phyloP scores from a whole-genome alignment of 2,113 vertebrate genomes.

The Actenoides lindsayi region DNA sequence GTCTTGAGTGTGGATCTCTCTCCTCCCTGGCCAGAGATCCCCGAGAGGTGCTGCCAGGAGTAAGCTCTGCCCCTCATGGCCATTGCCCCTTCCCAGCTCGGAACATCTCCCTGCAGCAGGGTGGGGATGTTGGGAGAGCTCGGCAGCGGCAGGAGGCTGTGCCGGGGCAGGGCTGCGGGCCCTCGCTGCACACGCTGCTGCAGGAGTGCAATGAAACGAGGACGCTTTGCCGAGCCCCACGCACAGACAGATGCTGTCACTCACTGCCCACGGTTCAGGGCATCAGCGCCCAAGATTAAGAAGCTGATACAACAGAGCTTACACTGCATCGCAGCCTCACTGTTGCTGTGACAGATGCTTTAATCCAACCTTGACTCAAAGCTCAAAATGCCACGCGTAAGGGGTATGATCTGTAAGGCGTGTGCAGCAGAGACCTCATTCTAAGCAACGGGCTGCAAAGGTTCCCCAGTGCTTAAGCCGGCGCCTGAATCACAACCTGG shows the following conservation, averaged over 20 bases:
- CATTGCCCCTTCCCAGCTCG: not conserved
- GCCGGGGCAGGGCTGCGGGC: not conserved
- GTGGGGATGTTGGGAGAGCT: not conserved
- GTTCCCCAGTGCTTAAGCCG: accelerated
- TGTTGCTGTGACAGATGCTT: accelerated
- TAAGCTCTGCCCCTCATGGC: too few relatives aligned
- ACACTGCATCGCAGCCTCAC: not conserved
- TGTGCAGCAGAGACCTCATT: not conserved
- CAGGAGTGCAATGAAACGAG: not conserved
- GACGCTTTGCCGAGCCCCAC: accelerated
- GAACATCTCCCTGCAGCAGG: accelerated
- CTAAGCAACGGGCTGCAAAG: accelerated
- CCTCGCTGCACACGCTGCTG: not conserved
- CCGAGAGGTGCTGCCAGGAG: not conserved
- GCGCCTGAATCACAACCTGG: accelerated
- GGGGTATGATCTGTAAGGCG: accelerated
- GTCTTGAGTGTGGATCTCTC: accelerated
- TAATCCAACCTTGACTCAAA: not conserved
- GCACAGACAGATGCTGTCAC: accelerated
- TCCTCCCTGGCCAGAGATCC: not conserved
- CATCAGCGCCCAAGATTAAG: not conserved
- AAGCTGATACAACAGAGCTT: accelerated
- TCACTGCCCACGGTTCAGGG: not conserved
- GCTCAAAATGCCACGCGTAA: not conserved
- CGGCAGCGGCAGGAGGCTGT: not conserved